Base-by-base conservation (phyloP, 2,888 invertebrate species). In the Scrobipalpa costella region DNA sequence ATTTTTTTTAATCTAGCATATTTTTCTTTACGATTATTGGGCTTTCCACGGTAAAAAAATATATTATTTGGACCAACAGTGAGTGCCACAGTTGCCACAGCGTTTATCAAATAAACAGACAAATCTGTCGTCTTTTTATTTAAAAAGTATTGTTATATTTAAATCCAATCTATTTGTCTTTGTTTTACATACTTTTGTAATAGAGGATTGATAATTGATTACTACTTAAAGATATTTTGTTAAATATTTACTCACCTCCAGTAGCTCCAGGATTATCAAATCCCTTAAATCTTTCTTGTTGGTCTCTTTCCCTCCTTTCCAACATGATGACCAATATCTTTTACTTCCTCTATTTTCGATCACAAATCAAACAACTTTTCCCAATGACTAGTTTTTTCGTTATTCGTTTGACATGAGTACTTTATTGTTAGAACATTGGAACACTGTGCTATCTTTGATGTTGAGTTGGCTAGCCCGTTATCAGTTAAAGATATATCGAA, bases 211-310 rank as follows among this genome's bases (percentile, higher is more conserved):
- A 57, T 57, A 11, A 34, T 27, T 33, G 38, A 36, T 33, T 33
- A 13, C 52, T 27, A 34, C 13, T 8, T 33, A 33, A 7, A 1
- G n/a, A 44, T 47, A 27, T 17, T 50, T 11, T 50, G 2, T 9
- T 11, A 13, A 52, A 27, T 27, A 27, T 27, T 52, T 21, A 49
- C 60, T 49, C 9, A 60, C 60, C 60, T 5, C 15, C 17, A 17
- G 83, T 88, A 6, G 77, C 84, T 11, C 72, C 74, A 7, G 69
- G 77, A 68, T 88, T 88, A 63, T 88, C 87, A 17, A 79, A 67
- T 21, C 86, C 87, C 57, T 64, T 73, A 15, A 65, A 67, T 55
- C n/a, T 55, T 61, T 15, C 61, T 78, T 57, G 49, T 67, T 3
- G 7, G 67, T 66, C 61, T 34, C 27, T 15, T 58, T 62, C 13